A percentile compares a stretch with the other conserved stretches of the same genome.
Conservation (phyloP, 2,797 vertebrate species). For the Esox masquinongy region DNA sequence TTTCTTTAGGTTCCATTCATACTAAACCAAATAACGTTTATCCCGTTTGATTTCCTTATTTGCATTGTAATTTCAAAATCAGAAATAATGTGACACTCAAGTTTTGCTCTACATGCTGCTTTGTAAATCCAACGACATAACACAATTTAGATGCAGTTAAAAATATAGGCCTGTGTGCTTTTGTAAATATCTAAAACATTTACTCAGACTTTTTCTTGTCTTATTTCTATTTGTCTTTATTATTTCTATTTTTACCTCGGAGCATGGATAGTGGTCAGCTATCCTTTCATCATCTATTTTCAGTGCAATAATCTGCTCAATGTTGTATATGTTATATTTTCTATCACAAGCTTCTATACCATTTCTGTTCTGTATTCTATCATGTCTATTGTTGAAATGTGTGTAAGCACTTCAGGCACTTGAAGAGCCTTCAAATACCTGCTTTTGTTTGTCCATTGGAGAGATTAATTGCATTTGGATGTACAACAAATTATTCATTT, state of each 20-base stretch:
- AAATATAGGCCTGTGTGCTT: background rate
- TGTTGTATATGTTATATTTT: constrained; percentile 50
- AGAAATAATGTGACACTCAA: constrained; percentile 2
- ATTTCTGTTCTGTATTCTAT: background rate
- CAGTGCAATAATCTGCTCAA: constrained; percentile 65
- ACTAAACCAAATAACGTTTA: constrained; percentile 8
- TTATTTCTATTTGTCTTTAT: background rate
- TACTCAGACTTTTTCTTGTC: background rate
- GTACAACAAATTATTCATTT: constrained; percentile 15
- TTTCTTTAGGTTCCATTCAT: constrained; percentile 18
- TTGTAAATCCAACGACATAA: background rate
- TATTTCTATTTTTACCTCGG: background rate
- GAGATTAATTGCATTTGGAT: constrained; percentile 36
- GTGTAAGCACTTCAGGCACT: constrained; percentile 40
- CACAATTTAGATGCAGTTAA: background rate
- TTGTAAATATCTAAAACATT: background rate
- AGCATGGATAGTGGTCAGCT: constrained; percentile 2
- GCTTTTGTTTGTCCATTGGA: constrained; percentile 15
- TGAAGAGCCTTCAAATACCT: constrained; percentile 3
- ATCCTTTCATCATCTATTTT: constrained; percentile 40
- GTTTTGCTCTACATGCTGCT: background rate
- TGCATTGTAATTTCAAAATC: constrained; percentile 16
- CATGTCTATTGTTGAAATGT: constrained; percentile 53
- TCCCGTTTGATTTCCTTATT: background rate
- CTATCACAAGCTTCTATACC: constrained; percentile 31